These are phyloP conservation scores for Troides oblongomaculatus DNA, from an alignment of 2,888 invertebrate genomes.

Conservation along the genomic window DNA sequence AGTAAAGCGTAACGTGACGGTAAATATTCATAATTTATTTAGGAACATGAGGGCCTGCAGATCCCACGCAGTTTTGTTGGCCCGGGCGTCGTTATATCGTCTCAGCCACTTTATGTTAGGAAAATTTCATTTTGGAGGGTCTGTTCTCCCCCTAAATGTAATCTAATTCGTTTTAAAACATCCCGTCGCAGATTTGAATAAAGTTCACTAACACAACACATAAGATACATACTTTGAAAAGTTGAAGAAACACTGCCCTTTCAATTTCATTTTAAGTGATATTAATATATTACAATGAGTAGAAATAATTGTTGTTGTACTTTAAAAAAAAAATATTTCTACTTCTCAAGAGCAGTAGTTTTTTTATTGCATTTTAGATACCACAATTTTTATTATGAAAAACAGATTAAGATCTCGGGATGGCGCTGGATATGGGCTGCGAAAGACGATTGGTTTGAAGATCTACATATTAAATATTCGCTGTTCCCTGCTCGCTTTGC, in stretches of 20 bases:
- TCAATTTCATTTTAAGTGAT: not conserved
- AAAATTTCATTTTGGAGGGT: conserved; percentile 67
- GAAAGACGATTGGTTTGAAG: no score
- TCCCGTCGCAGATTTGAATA: conserved; percentile 44
- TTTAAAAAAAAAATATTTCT: no score
- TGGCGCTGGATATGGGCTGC: no score
- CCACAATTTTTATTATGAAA: no score
- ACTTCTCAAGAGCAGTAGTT: no score
- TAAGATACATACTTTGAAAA: not conserved
- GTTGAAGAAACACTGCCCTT: not conserved
- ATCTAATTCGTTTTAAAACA: conserved; percentile 56
- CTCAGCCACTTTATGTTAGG: conserved; percentile 64
- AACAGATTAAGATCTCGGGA: no score
- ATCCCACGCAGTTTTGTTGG: conserved; percentile 52
- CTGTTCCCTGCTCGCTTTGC: no score
- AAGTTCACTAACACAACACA: not conserved
- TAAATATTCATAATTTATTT: conserved; percentile 76
- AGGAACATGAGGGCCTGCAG: conserved; percentile 65
- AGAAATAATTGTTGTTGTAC: no score
- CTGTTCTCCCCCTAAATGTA: conserved; percentile 56
- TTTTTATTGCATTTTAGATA: no score
- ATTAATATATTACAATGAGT: no score
- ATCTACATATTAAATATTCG: no score
- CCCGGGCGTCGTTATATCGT: conserved; percentile 55
- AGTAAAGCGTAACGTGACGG: conserved; percentile 68